These are phyloP conservation scores for Urocolius indicus DNA, from an alignment of 2,113 vertebrate genomes.

Conservation along the genomic window DNA sequence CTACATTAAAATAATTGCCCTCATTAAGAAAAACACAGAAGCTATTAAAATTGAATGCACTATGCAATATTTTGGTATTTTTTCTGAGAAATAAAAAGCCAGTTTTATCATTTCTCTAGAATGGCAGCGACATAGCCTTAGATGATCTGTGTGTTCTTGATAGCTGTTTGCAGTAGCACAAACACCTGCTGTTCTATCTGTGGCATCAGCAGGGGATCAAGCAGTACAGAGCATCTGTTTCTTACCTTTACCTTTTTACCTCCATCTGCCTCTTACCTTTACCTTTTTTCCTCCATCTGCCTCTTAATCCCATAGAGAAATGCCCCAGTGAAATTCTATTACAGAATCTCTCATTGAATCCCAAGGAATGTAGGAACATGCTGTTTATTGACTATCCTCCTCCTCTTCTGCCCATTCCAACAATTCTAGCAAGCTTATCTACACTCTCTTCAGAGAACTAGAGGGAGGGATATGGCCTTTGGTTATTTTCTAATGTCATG, in stretches of 20 bases:
- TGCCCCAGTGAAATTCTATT: not conserved
- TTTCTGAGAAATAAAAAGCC: not conserved
- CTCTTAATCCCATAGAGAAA: slow-evolving; percentile 7
- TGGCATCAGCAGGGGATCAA: not conserved
- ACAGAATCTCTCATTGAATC: not conserved
- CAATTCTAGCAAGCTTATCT: not conserved
- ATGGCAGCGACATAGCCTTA: not conserved
- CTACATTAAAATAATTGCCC: not conserved
- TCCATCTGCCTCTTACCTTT: slow-evolving; percentile 21
- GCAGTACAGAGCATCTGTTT: not conserved
- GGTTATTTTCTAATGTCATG: not conserved
- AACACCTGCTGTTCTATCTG: not conserved
- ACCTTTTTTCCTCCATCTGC: slow-evolving; percentile 16
- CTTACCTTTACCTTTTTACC: not conserved
- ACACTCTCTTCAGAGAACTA: not conserved
- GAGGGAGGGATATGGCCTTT: not conserved
- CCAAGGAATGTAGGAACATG: not conserved
- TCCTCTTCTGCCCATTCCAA: not conserved
- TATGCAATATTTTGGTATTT: not conserved
- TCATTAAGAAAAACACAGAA: not conserved
- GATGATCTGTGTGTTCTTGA: not conserved
- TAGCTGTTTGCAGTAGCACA: not conserved
- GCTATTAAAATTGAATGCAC: not conserved
- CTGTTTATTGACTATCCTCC: not conserved
- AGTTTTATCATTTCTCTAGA: not conserved